These are phyloP conservation scores for Cephonodes hylas DNA, from an alignment of 2,888 invertebrate species.

Conservation along the genomic window DNA sequence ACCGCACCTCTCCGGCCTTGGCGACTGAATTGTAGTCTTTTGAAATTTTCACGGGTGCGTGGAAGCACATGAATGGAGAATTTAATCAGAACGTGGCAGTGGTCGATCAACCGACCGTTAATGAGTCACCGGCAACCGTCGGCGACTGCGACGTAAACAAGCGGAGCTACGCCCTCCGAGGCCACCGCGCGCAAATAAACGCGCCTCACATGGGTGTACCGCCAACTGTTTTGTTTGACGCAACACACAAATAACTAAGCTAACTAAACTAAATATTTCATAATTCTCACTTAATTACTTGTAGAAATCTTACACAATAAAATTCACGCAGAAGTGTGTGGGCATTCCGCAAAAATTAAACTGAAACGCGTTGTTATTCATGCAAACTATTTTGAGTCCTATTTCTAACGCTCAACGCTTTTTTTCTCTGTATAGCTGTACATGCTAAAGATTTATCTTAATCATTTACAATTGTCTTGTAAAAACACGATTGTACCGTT, in stretches of 20 bases:
- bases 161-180: slow-evolving; percentile 56
- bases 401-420: not conserved
- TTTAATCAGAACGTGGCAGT: slow-evolving; percentile 39
- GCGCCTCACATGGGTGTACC: slow-evolving; percentile 61
- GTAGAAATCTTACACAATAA: too few species aligned
- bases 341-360: not conserved
- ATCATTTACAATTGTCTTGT: not conserved
- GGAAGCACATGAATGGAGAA: slow-evolving; percentile 13
- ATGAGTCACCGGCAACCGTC: slow-evolving; percentile 57
- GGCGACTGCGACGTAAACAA: slow-evolving; percentile 57
- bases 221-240: slow-evolving; percentile 45
- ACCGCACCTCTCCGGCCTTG: slow-evolving; percentile 52
- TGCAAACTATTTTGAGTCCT: not conserved
- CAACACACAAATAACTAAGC: slow-evolving; percentile 26
- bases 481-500: not conserved
- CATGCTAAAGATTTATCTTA: not conserved
- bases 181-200: slow-evolving; percentile 62
- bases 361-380: not conserved
- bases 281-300: not conserved
- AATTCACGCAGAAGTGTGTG: too few species aligned
- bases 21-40: slow-evolving; percentile 38
- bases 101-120: slow-evolving; percentile 51
- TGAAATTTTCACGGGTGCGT: slow-evolving; percentile 27
- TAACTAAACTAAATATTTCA: not conserved
- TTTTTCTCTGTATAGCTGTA: not conserved